Percentiles rank a stretch among this genome's conserved stretches.
phyloP scores from a whole-genome alignment of 2,888 invertebrate genomes.

The Zootermopsis nevadensis region DNA sequence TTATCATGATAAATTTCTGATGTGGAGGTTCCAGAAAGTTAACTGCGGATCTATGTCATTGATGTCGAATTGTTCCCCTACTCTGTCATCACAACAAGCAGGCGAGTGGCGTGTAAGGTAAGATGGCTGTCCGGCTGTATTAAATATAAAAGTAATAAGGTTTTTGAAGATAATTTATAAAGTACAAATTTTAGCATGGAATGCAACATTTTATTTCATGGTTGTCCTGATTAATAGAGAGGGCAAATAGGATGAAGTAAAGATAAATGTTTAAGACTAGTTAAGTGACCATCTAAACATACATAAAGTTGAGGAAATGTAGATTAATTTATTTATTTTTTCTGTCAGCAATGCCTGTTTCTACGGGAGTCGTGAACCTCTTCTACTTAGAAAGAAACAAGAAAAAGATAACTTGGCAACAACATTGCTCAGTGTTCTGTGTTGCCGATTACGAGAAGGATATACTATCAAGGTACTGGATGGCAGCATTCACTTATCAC shows the following conservation, averaged over 20 bases:
- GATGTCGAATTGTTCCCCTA: background rate
- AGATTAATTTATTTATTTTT: too few relatives aligned
- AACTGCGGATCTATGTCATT: slow-evolving; percentile 40
- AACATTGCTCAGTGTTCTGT: slow-evolving; percentile 73
- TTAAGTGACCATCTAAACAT: too few relatives aligned
- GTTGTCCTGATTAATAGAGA: too few relatives aligned
- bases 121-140: background rate
- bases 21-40: slow-evolving; percentile 69
- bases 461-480: slow-evolving; percentile 72
- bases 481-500: slow-evolving; percentile 3
- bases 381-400: slow-evolving; percentile 72
- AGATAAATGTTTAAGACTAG: too few relatives aligned
- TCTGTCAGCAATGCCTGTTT: slow-evolving; percentile 67
- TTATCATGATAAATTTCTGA: slow-evolving; percentile 71
- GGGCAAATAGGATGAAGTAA: too few relatives aligned
- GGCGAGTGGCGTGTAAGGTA: slow-evolving; percentile 60
- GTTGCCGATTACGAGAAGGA: slow-evolving; percentile 80
- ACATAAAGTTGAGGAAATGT: too few relatives aligned
- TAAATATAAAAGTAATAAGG: too few relatives aligned
- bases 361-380: slow-evolving; percentile 67
- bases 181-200: too few relatives aligned
- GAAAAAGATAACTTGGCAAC: slow-evolving; percentile 73
- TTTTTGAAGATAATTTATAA: too few relatives aligned
- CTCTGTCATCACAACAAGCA: slow-evolving; percentile 51
- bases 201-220: too few relatives aligned